phyloP scores from a whole-genome alignment of 2,888 invertebrate genomes.

The Leptinotarsa rubiginosa region DNA sequence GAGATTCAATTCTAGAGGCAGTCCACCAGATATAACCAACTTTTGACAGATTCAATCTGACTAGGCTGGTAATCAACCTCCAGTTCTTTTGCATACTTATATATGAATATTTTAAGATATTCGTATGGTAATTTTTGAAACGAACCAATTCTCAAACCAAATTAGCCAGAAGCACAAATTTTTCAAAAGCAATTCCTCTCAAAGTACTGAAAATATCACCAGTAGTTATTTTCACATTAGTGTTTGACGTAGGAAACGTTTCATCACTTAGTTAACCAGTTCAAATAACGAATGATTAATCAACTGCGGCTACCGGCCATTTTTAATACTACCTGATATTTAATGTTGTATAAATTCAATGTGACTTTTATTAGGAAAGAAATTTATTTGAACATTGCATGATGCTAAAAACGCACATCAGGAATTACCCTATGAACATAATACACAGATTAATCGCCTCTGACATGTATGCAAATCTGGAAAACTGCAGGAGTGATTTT shows the following conservation, averaged over 20 bases:
- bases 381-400: conserved; percentile 55
- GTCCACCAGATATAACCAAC: no score
- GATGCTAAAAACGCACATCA: conserved; percentile 50
- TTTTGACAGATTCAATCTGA: no score
- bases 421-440: conserved; percentile 47
- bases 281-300: conserved; percentile 55
- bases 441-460: conserved; percentile 51
- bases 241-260: background rate
- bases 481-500: conserved; percentile 49
- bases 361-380: conserved; percentile 52
- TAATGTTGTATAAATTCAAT: conserved; percentile 50
- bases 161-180: background rate
- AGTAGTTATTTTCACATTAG: background rate
- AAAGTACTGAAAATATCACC: background rate
- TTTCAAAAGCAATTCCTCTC: background rate
- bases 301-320: conserved; percentile 45
- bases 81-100: no score
- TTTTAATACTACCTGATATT: conserved; percentile 46
- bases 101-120: no score
- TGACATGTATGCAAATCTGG: conserved; percentile 52
- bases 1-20: no score
- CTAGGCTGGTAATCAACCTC: no score
- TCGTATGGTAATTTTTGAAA: no score
- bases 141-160: no score
- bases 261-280: conserved; percentile 51